Evolutionary conservation across 2,113 vertebrate genomes (phyloP).

Genomic region (Protomyctophum bolini): DNA sequence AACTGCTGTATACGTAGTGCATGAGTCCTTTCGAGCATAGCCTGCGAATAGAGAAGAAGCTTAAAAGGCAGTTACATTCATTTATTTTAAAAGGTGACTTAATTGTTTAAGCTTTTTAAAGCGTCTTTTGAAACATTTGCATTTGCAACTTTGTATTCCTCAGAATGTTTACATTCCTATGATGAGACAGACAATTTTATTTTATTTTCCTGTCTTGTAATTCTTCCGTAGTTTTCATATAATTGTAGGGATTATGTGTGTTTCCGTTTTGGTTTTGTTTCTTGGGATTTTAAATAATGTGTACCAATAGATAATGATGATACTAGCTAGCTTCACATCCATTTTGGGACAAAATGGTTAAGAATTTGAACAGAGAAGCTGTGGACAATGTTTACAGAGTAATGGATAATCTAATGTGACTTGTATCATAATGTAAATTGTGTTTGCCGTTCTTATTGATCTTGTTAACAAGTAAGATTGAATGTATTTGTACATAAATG

Average conservation of each 20-base stretch:
- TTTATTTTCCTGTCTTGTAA: conserved; percentile 27
- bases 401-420: conserved; percentile 59
- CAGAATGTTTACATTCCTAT: conserved; percentile 68
- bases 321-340: conserved; percentile 31
- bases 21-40: conserved; percentile 39
- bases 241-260: conserved; percentile 29
- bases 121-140: conserved; percentile 10
- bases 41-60: conserved; percentile 15
- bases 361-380: conserved; percentile 55
- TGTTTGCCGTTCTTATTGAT: conserved; percentile 52
- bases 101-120: conserved; percentile 24
- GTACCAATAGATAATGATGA: conserved; percentile 32
- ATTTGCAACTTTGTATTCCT: conserved; percentile 44
- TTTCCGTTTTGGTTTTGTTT: conserved; percentile 11
- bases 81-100: conserved; percentile 21
- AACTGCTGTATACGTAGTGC: conserved; percentile 61
- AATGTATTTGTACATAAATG: conserved; percentile 82
- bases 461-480: conserved; percentile 56
- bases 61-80: conserved; percentile 1
- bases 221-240: conserved; percentile 32
- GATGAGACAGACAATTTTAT: conserved; percentile 33
- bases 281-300: conserved; percentile 7
- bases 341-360: conserved; percentile 32
- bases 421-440: conserved; percentile 79
- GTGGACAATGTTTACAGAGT: conserved; percentile 79